A percentile compares a stretch with the other conserved stretches of the same genome.
These are phyloP conservation scores for Lophius piscatorius DNA, from an alignment of 2,113 vertebrate genomes.

Conservation along the genomic window DNA sequence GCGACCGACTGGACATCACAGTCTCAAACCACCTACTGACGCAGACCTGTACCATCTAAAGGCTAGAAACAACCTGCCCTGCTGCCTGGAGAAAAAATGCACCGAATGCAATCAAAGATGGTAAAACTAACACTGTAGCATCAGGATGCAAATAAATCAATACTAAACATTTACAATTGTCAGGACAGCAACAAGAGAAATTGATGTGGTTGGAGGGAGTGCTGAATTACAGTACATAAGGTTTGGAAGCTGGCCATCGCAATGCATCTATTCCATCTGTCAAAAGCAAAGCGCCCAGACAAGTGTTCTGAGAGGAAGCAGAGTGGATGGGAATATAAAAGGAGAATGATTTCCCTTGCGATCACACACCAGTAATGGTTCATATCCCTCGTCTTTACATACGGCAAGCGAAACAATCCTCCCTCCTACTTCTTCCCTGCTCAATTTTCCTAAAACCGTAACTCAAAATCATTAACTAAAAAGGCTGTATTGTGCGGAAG, in stretches of 20 bases:
- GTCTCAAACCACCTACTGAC: too few relatives aligned
- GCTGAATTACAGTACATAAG: conserved; percentile 26
- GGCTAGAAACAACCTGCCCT: too few relatives aligned
- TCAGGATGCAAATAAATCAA: conserved; percentile 16
- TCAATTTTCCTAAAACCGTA: conserved; percentile 30
- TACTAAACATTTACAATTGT: conserved; percentile 8
- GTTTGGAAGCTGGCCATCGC: conserved; percentile 28
- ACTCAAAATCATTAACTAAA: conserved; percentile 58
- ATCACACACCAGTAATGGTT: conserved; percentile 23
- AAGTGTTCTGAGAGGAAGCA: not conserved
- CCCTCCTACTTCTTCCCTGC: conserved; percentile 3
- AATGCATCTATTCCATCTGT: conserved; percentile 36
- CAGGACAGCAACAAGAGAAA: conserved; percentile 29
- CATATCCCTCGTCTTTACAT: conserved; percentile 18
- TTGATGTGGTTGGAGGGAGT: conserved; percentile 4
- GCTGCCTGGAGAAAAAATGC: too few relatives aligned
- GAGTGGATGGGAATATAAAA: conserved; percentile 27
- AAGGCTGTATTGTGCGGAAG: conserved; percentile 31
- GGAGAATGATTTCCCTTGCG: conserved; percentile 16
- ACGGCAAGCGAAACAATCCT: conserved; percentile 16
- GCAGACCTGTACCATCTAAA: too few relatives aligned
- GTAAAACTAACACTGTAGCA: not conserved
- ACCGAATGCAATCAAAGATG: too few relatives aligned
- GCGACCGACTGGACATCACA: too few relatives aligned
- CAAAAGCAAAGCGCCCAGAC: not conserved